A percentile compares a stretch with the other conserved stretches of the same genome.
phyloP scores from a whole-genome alignment of 2,113 vertebrate species.

The Irena cyanogastra region DNA sequence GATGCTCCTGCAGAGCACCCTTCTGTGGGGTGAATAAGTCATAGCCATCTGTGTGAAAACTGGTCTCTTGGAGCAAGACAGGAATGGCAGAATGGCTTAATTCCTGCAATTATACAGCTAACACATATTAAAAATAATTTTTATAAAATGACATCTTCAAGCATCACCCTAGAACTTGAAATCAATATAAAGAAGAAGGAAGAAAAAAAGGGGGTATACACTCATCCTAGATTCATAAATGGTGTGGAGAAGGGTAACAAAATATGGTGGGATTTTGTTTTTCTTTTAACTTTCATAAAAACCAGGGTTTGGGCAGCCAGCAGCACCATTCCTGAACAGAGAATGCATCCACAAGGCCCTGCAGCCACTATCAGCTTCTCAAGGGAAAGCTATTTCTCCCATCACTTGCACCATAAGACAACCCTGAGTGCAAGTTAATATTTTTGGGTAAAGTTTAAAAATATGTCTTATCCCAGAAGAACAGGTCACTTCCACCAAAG shows the following conservation, averaged over 20 bases:
- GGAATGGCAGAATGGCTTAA: neutral
- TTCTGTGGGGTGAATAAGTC: neutral
- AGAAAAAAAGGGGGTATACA: neutral
- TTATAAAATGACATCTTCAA: accelerated
- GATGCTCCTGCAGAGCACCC: neutral
- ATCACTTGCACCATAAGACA: neutral
- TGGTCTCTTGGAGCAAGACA: neutral
- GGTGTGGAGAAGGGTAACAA: neutral
- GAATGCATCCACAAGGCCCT: neutral
- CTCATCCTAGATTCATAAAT: neutral
- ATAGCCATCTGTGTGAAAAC: neutral
- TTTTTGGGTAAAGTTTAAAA: neutral
- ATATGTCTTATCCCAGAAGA: neutral
- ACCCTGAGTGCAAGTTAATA: neutral
- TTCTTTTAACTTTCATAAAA: neutral
- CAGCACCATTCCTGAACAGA: neutral
- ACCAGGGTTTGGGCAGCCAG: neutral
- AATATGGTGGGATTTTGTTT: neutral
- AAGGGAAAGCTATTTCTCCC: neutral
- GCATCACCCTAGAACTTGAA: neutral
- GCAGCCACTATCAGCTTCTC: neutral
- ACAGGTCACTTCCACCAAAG: neutral
- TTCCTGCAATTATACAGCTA: neutral
- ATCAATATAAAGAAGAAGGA: too few species aligned
- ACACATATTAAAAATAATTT: neutral